A percentile compares a stretch with the other conserved stretches of the same genome.
Evolutionary conservation across 2,113 vertebrate genomes (phyloP).

Genomic region (Cyanoramphus novaezelandiae): DNA sequence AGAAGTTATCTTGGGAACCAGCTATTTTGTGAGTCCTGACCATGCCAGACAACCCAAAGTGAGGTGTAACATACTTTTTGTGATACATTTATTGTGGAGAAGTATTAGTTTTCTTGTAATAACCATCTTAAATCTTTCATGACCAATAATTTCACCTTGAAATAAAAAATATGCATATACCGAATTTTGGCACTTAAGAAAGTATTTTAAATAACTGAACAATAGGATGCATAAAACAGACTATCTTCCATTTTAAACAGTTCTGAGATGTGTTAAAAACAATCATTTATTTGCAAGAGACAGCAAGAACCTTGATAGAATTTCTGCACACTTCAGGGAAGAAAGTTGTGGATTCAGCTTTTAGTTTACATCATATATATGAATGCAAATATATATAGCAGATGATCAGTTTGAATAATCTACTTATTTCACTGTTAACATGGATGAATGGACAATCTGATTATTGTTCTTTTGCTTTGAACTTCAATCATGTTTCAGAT

Average conservation of each 20-base stretch:
- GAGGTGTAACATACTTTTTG: not conserved
- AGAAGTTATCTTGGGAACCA: not conserved
- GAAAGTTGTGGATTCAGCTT: not conserved
- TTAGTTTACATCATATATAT: not conserved
- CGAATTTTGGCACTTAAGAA: not conserved
- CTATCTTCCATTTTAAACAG: not conserved
- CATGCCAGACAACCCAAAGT: not conserved
- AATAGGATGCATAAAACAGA: not conserved
- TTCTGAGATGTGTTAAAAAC: not conserved
- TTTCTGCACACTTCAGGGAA: not conserved
- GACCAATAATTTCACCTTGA: not conserved
- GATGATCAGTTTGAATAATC: not conserved
- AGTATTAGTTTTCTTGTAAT: not conserved
- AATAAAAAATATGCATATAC: not conserved
- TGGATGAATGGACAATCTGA: not conserved
- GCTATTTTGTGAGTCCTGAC: not conserved
- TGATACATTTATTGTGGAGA: not conserved
- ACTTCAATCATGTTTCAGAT: not conserved
- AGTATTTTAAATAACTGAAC: not conserved
- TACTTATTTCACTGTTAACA: not conserved
- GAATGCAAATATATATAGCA: not conserved
- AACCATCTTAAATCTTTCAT: not conserved
- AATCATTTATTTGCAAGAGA: not conserved
- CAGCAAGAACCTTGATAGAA: not conserved
- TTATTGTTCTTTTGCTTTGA: not conserved